phyloP scores from a whole-genome alignment of 2,113 vertebrate genomes.

The Mormyrus iriodes region DNA sequence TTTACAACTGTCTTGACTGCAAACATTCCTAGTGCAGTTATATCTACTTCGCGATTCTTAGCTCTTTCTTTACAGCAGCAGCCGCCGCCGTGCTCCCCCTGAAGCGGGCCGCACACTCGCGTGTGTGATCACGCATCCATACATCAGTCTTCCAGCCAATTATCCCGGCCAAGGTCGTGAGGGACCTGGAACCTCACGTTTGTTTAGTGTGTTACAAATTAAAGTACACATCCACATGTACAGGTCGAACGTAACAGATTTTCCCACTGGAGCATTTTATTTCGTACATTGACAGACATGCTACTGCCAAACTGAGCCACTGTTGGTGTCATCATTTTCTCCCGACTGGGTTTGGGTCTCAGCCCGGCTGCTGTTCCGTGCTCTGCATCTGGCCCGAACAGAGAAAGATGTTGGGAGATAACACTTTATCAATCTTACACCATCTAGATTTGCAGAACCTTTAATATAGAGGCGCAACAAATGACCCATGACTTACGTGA shows the following conservation, averaged over 20 bases:
- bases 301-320: not conserved
- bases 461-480: not conserved
- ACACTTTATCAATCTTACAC: not conserved
- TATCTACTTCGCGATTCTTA: not conserved
- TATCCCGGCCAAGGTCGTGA: not conserved
- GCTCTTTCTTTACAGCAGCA: not conserved
- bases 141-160: not conserved
- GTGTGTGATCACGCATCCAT: not conserved
- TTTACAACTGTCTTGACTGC: not conserved
- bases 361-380: not conserved
- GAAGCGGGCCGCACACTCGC: not conserved
- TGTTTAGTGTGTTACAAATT: not conserved
- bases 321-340: not conserved
- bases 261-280: not conserved
- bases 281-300: not conserved
- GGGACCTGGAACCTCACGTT: not conserved
- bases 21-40: not conserved
- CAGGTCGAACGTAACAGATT: not conserved
- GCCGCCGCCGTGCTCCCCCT: not conserved
- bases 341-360: not conserved
- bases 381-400: not conserved
- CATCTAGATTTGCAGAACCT: not conserved
- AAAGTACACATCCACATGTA: not conserved
- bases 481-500: not conserved
- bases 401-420: not conserved